Percentiles rank a stretch among this genome's conserved stretches.
Conservation (phyloP, 2,113 vertebrate species). For the Heterotilapia buettikoferi region DNA sequence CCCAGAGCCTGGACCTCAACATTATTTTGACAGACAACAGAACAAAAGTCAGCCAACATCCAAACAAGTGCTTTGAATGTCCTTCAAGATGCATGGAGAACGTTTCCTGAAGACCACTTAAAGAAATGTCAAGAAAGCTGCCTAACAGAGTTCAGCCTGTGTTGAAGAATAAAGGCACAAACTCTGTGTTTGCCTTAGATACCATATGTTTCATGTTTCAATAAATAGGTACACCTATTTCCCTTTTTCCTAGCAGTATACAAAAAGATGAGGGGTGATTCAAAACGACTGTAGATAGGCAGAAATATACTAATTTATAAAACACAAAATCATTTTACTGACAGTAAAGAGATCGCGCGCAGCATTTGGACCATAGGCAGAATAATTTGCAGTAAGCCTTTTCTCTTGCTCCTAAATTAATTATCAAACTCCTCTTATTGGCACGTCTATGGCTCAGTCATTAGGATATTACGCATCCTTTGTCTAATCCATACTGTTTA, state of each 20-base stretch:
- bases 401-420: neutral
- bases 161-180: neutral
- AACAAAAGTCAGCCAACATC: neutral
- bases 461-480: neutral
- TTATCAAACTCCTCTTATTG: neutral
- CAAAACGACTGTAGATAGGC: neutral
- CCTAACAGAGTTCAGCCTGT: neutral
- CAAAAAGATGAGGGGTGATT: neutral
- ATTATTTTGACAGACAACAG: neutral
- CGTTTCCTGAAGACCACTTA: neutral
- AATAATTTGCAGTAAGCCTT: neutral
- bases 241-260: neutral
- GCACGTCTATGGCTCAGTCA: neutral
- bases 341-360: neutral
- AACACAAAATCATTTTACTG: neutral
- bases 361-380: neutral
- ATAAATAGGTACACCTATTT: neutral
- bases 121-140: neutral
- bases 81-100: neutral
- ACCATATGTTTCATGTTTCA: neutral
- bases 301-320: neutral
- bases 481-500: neutral
- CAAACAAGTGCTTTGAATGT: neutral
- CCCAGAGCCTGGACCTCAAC: neutral
- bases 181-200: neutral